Base-by-base conservation (phyloP, 2,113 vertebrate genomes). In the Indicator maculatus region DNA sequence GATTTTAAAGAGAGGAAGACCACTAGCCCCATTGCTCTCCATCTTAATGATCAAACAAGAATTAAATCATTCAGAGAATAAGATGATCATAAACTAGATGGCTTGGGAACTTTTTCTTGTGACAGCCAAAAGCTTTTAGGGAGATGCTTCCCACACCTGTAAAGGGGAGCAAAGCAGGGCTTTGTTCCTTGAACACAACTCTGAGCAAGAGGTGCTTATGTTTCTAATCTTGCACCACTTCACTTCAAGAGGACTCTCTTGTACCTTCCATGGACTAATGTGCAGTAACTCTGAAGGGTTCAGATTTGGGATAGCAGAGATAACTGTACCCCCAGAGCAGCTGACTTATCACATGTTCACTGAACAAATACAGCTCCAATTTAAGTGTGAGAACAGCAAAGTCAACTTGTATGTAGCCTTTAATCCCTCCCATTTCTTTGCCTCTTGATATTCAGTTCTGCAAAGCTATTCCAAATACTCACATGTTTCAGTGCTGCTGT, bases 261-360 rank as follows among this genome's bases (percentile, higher is more conserved):
- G 21, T 52, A 47, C 31, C 41, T 70, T 33, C 30, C 33, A 84
- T 1, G 2, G 27, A 38, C 16, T 18, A 26, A 59, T 0, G 13
- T 0, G 2, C 7, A 16, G 63, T 31, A 60, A 39, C 0, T 0
- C 53, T 12, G 27, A 27, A 44, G 41, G 45, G 17, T 52, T 47
- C 44, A 61, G 39, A 18, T 39, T 70, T 33, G 24, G 33, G 27
- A 24, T 36, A 38, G 50, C 16, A 36, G 44, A 73, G 38, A 17
- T 15, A 27, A 19, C 27, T 7, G 21, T 16, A 70, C 21, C 8
- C 47, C 30, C 58, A 58, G 14, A 56, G 6, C 4, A 1, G 24
- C 6, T 16, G 26, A 52, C 17, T 84, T 12, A 31, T 31, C 1
- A 1, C 24, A n/a, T 44, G 15, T 45, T 61, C 61, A 45, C 56